Evolutionary conservation across 2,113 vertebrate genomes (phyloP), one percentile per base, ranked within the genome.

Genomic region (Tretioscincus oriximinensis): DNA sequence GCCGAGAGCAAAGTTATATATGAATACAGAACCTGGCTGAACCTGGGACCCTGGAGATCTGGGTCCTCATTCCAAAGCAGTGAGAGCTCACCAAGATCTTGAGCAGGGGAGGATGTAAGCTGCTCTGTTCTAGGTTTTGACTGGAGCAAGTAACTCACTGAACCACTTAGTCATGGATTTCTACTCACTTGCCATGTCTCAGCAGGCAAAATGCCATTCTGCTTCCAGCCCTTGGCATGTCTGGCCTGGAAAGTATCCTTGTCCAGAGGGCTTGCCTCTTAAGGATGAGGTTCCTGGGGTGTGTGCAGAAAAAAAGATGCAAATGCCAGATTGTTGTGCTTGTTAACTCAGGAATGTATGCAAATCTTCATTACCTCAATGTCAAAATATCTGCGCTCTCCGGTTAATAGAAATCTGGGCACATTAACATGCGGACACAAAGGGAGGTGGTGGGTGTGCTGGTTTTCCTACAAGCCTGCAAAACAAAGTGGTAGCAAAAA

Each of bases 351-450:
- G 31, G 9, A 75, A 7, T 26, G 21, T 3, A 58, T 80, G 31
- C 28, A 69, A 86, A 79, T 28, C 2, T 3, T 69, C 66, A 31
- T n/a, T 3, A 1, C 22, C 35, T 54, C 2, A 11, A 1, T 3
- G 49, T 31, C 78, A 82, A 31, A 24, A 61, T 0, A 4, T n/a
- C 70, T 31, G 45, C 0, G 0, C 45, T 76, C 63, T 61, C 72
- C 86, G 65, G 75, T 2, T 73, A 78, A 60, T 22, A 49, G 28
- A 14, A 0, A 21, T 67, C 31, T 41, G 49, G 84, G 49, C 35
- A 58, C 0, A 1, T 18, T 0, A 0, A 0, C 49, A 9, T 1
- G 45, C 0, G 0, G 24, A 21, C 16, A 0, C 9, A 4, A 29
- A 81, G 29, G 0, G 0, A 74, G 51, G 11, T 80, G 9, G 35